These are phyloP conservation scores for Aspidoscelis tigris DNA, from an alignment of 2,113 vertebrate species.

Conservation along the genomic window DNA sequence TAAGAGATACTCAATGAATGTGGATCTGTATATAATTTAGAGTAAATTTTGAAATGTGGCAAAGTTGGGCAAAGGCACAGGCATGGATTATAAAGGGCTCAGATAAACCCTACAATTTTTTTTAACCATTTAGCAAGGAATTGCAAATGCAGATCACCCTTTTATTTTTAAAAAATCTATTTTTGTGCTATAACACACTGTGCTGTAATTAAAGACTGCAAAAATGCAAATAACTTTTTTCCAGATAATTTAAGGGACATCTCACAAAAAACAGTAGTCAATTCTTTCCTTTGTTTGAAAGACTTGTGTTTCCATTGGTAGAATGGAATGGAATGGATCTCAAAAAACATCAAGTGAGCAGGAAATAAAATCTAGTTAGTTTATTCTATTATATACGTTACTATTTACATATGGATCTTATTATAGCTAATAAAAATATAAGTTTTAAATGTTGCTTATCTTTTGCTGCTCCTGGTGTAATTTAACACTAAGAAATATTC, in stretches of 20 bases:
- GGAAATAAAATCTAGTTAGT: conserved; percentile 73
- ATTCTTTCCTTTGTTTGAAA: conserved; percentile 70
- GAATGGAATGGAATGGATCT: conserved; percentile 77
- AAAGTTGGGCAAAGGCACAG: conserved; percentile 71
- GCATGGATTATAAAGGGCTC: conserved; percentile 67
- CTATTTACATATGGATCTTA: conserved; percentile 70
- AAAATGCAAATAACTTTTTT: conserved; percentile 68
- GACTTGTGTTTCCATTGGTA: conserved; percentile 65
- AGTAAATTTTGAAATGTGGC: conserved; percentile 55
- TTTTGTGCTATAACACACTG: conserved; percentile 75
- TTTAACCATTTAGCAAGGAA: conserved; percentile 63
- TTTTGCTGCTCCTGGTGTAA: conserved; percentile 65
- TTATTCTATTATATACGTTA: conserved; percentile 56
- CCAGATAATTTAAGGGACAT: conserved; percentile 70
- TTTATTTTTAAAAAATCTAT: conserved; percentile 53
- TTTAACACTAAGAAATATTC: conserved; percentile 67
- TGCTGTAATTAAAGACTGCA: conserved; percentile 71
- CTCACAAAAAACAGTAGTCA: conserved; percentile 73
- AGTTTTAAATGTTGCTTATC: conserved; percentile 56
- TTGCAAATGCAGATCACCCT: conserved; percentile 59
- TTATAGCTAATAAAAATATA: conserved; percentile 53
- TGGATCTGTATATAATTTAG: conserved; percentile 26
- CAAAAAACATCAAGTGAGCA: conserved; percentile 74
- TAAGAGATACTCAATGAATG: conserved; percentile 55
- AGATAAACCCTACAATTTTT: conserved; percentile 64